phyloP scores from a whole-genome alignment of 2,888 invertebrate genomes.

The Dicycla oo region DNA sequence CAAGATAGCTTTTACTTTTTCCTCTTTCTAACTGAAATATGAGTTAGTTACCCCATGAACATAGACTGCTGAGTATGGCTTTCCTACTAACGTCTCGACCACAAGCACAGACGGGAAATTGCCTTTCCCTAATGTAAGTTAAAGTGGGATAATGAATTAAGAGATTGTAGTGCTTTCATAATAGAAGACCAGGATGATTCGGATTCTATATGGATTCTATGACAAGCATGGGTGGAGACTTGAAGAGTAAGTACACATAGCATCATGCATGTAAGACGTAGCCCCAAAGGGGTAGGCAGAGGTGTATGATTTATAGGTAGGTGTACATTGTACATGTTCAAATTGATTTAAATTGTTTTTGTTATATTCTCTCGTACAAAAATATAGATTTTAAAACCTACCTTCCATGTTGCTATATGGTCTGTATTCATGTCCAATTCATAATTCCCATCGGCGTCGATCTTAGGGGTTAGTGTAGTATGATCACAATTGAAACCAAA shows the following conservation, averaged over 20 bases:
- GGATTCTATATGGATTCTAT: neutral
- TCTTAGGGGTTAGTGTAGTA: conserved; percentile 88
- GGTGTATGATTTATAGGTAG: neutral
- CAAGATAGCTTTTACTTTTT: neutral
- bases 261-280: neutral
- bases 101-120: neutral
- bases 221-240: neutral
- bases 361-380: neutral
- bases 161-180: neutral
- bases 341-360: neutral
- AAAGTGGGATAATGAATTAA: neutral
- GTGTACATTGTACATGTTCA: fast-evolving
- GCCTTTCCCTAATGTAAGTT: neutral
- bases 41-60: neutral
- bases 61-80: neutral
- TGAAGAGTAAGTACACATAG: neutral
- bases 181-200: neutral
- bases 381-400: conserved; percentile 63
- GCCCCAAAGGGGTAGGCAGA: too few species aligned
- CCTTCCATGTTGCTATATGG: conserved; percentile 93
- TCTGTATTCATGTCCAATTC: conserved; percentile 91
- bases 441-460: conserved; percentile 91
- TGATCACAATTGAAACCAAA: conserved; percentile 91
- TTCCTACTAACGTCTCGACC: neutral
- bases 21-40: neutral